Percentiles rank a stretch among this genome's conserved stretches.
These are phyloP conservation scores for Andrena marginata DNA, from an alignment of 2,888 invertebrate species.

Conservation along the genomic window DNA sequence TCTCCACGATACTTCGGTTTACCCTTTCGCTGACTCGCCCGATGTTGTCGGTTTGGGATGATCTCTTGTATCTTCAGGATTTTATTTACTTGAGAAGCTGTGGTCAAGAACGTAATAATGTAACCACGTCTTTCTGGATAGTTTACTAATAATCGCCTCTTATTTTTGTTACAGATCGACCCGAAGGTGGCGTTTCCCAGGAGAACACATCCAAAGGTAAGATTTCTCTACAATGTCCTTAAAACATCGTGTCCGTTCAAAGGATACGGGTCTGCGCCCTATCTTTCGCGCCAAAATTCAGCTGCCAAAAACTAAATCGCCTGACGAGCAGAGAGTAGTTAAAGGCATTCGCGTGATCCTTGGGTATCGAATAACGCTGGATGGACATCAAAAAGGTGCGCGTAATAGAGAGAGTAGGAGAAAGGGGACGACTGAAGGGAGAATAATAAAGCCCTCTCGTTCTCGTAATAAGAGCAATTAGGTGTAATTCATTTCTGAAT, in stretches of 20 bases:
- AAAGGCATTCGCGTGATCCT: constrained; percentile 29
- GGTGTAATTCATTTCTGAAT: constrained; percentile 80
- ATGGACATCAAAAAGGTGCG: constrained; percentile 1
- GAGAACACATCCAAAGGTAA: constrained; percentile 99
- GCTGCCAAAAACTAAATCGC: constrained; percentile 23
- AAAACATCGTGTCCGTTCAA: no score
- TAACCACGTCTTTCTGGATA: not conserved
- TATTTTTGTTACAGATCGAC: constrained; percentile 95
- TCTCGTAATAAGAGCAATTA: constrained; percentile 79
- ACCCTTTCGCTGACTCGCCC: not conserved
- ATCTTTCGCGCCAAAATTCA: no score
- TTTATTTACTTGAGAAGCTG: not conserved
- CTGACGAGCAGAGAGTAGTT: constrained; percentile 24
- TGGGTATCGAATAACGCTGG: constrained; percentile 57
- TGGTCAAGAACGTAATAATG: not conserved
- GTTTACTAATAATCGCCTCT: constrained; percentile 19
- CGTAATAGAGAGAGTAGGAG: not conserved
- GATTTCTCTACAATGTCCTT: constrained; percentile 75
- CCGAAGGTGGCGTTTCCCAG: constrained; percentile 99
- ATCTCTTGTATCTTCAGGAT: not conserved
- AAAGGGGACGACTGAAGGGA: constrained; percentile 66
- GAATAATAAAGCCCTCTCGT: constrained; percentile 77
- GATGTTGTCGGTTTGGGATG: not conserved
- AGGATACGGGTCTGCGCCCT: not conserved
- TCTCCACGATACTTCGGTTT: constrained; percentile 7